Evolutionary conservation across 2,888 invertebrate genomes (phyloP), one percentile per base, ranked within the genome.

Genomic region (Catotricha subobsoleta): DNA sequence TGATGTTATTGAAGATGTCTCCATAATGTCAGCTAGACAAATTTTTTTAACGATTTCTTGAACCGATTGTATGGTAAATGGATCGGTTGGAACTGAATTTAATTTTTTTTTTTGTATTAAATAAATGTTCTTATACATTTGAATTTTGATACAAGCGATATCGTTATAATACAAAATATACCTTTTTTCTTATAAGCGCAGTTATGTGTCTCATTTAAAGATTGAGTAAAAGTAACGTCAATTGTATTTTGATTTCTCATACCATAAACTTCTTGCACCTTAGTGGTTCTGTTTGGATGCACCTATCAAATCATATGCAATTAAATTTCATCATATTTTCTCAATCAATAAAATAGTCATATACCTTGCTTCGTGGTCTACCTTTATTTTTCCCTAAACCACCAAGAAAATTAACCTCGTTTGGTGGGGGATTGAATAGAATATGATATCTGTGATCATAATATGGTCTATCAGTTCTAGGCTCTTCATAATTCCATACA

Each of bases 221-320:
- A 35, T 42, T 46, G 41, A 4, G 41, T 43, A 35, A 46, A 44
- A 10, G 41, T 35, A 3, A 42, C 40, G 10, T 39, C 36, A 28
- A 42, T 43, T 33, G 38, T 35, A 27, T 46, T 46, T 28, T 40
- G 39, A 16, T 41, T 41, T 39, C 40, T 25, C 46, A 46, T 46
- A 20, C 37, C 39, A 15, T 39, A 40, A 21, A 46, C 12, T 20
- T 43, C 40, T 40, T 46, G 46, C 15, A 43, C 31, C 3, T 16
- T 31, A 18, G 44, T 37, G n/a, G 46, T 35, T 8, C 46, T 34
- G 18, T 43, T 43, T 13, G 44, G 38, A 42, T 46, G 46, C 12
- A 43, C 21, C 35, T 33, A 7, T 10, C n/a, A 13, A 5, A n/a
- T n/a, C n/a, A n/a, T n/a, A n/a, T n/a, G n/a, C n/a, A 21, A 23